Base-by-base conservation (phyloP, 2,888 invertebrate species). In the Drosophila multiciliata region DNA sequence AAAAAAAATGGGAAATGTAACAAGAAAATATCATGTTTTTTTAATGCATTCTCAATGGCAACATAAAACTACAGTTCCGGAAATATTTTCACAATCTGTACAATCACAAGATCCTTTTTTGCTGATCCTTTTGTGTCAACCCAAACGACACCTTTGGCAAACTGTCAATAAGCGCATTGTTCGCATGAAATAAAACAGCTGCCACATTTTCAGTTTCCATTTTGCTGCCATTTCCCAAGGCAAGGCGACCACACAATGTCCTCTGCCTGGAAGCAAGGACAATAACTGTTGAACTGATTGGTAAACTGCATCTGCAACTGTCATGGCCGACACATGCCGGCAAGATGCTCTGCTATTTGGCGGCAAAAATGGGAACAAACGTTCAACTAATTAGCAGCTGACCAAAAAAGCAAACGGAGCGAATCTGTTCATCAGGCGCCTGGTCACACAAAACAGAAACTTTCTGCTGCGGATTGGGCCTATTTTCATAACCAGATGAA, bases 121-220 rank as follows among this genome's bases (percentile, higher is more conserved):
- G 32, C 40, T 3, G 54, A 60, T 79, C 70, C 70, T 78, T 78
- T 78, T 77, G 78, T 71, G 48, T 35, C 54, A 26, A 54, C 63
- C 54, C 66, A 75, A 67, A 63, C 59, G 79, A 88, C 84, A 89
- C 85, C 82, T 89, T 89, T 65, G 68, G 58, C 65, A 87, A 84
- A 87, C 84, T 86, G 89, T 89, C 85, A 86, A 86, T 86, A 89
- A 87, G 85, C 75, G 69, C 66, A 89, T 86, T 86, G 85, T 89
- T 89, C 80, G 78, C 66, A 71, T 32, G 35, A 52, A 78, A 64
- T 60, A 68, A 80, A 80, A 82, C 85, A 86, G 85, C 85, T 89
- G 89, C 89, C 73, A 73, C 17, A 32, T 32, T 68, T 53, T 32
- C 55, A 53, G 42, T 60, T 73, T 59, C n/a, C 38, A 38, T 54